Conservation (phyloP, 2,888 invertebrate species). For the Apamea sordens region DNA sequence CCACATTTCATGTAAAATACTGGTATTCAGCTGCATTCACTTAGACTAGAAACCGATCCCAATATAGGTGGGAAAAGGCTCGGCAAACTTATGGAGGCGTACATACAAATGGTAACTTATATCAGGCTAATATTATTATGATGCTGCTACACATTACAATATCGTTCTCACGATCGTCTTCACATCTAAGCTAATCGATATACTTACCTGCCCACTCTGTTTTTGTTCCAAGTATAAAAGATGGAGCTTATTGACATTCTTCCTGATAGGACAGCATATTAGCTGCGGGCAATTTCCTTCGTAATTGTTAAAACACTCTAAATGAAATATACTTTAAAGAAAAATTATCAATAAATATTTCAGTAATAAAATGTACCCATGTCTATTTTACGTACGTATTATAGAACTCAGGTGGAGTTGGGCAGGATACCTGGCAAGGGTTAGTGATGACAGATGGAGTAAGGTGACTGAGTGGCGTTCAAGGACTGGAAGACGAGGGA, state of each 20-base stretch:
- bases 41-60: not conserved
- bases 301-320: not conserved
- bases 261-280: not conserved
- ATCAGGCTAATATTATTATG: not conserved
- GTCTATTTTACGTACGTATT: not conserved
- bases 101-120: not conserved
- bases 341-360: not conserved
- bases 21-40: not conserved
- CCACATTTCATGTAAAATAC: no score
- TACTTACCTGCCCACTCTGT: not conserved
- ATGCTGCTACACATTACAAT: not conserved
- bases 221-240: not conserved
- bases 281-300: not conserved
- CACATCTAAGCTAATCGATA: not conserved
- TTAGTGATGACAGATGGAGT: not conserved
- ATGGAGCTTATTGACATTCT: not conserved
- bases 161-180: not conserved
- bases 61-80: not conserved
- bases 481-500: not conserved
- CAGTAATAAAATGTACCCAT: not conserved
- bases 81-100: not conserved
- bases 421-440: not conserved
- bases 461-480: not conserved
- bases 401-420: not conserved
- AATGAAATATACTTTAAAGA: not conserved